Base-by-base conservation (phyloP, 2,113 vertebrate species). In the Apeltes quadracus region DNA sequence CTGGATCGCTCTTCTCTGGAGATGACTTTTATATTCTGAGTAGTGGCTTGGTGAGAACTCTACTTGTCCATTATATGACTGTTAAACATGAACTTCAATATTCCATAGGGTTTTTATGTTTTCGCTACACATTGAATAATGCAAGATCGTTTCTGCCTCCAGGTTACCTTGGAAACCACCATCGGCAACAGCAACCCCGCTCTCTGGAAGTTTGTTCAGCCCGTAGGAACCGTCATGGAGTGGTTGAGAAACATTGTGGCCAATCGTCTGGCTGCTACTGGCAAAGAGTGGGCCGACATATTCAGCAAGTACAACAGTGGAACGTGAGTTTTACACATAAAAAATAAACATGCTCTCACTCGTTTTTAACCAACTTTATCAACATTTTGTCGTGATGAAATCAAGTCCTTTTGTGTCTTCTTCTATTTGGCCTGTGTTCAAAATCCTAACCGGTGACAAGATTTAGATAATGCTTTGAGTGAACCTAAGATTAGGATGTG, bases 11-110 rank as follows among this genome's bases (percentile, higher is more conserved):
- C 74, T 97, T 98, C 85, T 99, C 97, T 0, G 92, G 93, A 1
- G 98, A 99, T 41, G 98, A 99, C 87, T 99, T 99, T 91, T 99
- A 99, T 80, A 91, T 99, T 72, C 89, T 97, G 43, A 95, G 95
- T 84, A 98, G 94, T 0, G 93, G 96, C n/a, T 87, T 99, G 95
- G 97, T 99, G 85, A 96, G 95, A 91, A 25, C n/a, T 41, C 8
- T 62, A 14, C 14, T 27, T 46, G 7, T n/a, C 16, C 38, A 38
- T 58, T 11, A 56, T 15, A 38, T n/a, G 13, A 7, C 3, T 46
- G 8, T 48, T 9, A 57, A 11, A 0, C 36, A 50, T 13, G 20
- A 12, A 15, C 20, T 22, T 4, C 15, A 62, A 7, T 7, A 29
- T 76, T 18, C 56, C 2, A 34, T 48, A 25, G 36, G 36, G 9